Base-by-base conservation (phyloP, 1,140 invertebrate genomes). In the Cherax quadricarinatus region DNA sequence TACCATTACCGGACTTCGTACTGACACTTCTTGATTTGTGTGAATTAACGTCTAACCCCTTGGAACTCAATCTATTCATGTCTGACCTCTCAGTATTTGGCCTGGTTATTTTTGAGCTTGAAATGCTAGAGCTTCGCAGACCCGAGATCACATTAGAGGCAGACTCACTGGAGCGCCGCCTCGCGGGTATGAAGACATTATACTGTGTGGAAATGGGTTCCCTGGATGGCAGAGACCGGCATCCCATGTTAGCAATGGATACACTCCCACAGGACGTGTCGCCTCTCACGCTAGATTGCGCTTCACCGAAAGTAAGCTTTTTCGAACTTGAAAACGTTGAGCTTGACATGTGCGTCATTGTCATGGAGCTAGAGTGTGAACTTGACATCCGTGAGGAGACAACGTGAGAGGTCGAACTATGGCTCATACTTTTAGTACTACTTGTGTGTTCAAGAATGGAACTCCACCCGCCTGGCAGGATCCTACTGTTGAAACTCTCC, bases 391-490 rank as follows among this genome's bases (percentile, higher is more conserved):
- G 62, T n/a, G 75, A 48, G 73, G 86, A 30, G 12, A n/a, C 75
- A 5, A 87, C 49, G 53, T 57, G 70, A 16, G 86, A 57, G 73
- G 48, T 87, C 51, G 57, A 53, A 41, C 53, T 60, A 66, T 53
- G 41, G 24, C 60, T 86, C 53, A 80, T 51, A 24, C 24, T 60
- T n/a, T 24, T 73, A 53, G 12, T 86, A 57, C 86, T 53, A 48
- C 75, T 73, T 41, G n/a, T 48, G 53, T 60, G 53, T 48, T 21
- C 62, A 21, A 48, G 49, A 62, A 30, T 73, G 66, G 84, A 41
- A 53, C 86, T 80, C 86, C 86, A 88, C n/a, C 86, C 75, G 16
- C 86, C 86, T 51, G 24, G 73, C 53, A 88, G 75, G 86, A 48
- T 87, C n/a, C 75, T 80, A 10, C 75, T 60, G 21, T 9, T 21